Conservation (phyloP, 1,140 invertebrate species). For the Neodiprion lecontei region DNA sequence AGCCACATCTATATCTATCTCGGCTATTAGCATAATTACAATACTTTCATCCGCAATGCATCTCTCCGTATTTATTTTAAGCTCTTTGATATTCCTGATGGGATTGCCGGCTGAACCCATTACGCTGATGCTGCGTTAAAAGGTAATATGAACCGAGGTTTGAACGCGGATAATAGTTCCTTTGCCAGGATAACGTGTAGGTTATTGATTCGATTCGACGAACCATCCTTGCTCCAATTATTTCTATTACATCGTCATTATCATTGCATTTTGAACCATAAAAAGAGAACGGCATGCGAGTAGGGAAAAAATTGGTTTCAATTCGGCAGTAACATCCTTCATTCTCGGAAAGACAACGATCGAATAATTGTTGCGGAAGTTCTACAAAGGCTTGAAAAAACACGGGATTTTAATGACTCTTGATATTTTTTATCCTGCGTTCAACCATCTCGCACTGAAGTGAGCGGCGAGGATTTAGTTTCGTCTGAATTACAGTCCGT, state of each 20-base stretch:
- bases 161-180: neutral
- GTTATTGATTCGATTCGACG: neutral
- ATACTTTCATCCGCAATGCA: slow-evolving; percentile 55
- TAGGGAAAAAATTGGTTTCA: too few relatives aligned
- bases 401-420: too few relatives aligned
- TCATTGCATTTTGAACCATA: too few relatives aligned
- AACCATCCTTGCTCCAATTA: neutral
- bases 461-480: neutral
- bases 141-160: slow-evolving; percentile 1
- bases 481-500: neutral
- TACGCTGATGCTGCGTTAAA: slow-evolving; percentile 50
- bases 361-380: too few relatives aligned
- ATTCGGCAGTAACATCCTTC: too few relatives aligned
- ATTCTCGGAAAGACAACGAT: too few relatives aligned
- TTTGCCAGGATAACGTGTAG: too few relatives aligned
- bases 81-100: slow-evolving; percentile 52
- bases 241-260: too few relatives aligned
- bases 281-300: too few relatives aligned
- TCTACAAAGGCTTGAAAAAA: too few relatives aligned
- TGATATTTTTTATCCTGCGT: too few relatives aligned
- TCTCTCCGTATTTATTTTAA: slow-evolving; percentile 60
- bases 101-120: slow-evolving; percentile 55
- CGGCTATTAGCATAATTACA: slow-evolving; percentile 64
- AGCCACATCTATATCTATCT: slow-evolving; percentile 27
- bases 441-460: too few relatives aligned